These are phyloP conservation scores for Anastrepha ludens DNA, from an alignment of 1,140 invertebrate species.

Conservation along the genomic window DNA sequence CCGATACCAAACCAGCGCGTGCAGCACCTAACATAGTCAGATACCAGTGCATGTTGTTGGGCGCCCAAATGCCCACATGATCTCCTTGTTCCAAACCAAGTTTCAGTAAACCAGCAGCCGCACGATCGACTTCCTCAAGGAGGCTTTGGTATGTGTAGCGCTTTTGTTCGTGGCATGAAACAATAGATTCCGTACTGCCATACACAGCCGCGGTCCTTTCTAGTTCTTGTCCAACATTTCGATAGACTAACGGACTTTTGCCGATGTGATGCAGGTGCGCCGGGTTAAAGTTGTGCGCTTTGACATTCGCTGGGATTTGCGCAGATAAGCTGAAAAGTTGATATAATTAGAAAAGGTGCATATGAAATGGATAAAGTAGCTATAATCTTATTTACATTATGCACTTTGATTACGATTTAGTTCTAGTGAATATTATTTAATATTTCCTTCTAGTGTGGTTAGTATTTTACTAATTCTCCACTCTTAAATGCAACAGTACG, in stretches of 20 bases:
- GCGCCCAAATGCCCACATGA: slow-evolving; percentile 90
- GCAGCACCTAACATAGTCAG: slow-evolving; percentile 85
- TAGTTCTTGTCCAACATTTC: slow-evolving; percentile 80
- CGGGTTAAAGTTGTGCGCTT: not conserved
- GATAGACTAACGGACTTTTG: slow-evolving; percentile 76
- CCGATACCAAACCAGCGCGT: slow-evolving; percentile 87
- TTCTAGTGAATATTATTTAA: too few species aligned
- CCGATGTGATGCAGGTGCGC: slow-evolving; percentile 75
- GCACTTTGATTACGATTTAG: too few species aligned
- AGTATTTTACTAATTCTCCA: too few species aligned
- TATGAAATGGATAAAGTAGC: too few species aligned
- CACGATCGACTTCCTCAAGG: slow-evolving; percentile 80
- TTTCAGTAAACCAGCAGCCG: slow-evolving; percentile 88
- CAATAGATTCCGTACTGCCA: slow-evolving; percentile 78
- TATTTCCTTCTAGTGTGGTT: too few species aligned
- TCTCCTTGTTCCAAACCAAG: slow-evolving; percentile 89
- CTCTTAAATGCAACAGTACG: too few species aligned
- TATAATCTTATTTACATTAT: too few species aligned
- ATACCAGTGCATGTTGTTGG: slow-evolving; percentile 90
- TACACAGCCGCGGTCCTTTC: slow-evolving; percentile 77
- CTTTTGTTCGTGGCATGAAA: slow-evolving; percentile 79
- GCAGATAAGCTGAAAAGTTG: not conserved
- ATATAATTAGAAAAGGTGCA: not conserved
- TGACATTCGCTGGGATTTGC: not conserved
- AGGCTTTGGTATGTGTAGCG: slow-evolving; percentile 80